These are phyloP conservation scores for Euthynnus affinis DNA, from an alignment of 2,797 vertebrate species.

Conservation along the genomic window DNA sequence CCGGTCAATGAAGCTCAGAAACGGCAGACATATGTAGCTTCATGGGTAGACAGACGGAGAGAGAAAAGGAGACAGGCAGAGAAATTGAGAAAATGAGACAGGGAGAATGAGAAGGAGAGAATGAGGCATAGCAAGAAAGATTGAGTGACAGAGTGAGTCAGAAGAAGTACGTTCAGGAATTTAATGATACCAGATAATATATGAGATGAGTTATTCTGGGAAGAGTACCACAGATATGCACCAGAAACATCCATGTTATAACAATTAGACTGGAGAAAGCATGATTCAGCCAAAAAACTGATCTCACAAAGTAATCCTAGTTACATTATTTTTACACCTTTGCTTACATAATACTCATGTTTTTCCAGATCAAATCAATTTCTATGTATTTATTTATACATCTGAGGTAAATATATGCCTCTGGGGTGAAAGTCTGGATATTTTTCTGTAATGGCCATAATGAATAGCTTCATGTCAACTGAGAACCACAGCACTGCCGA, in stretches of 20 bases:
- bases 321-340: neutral
- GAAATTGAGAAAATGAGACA: slow-evolving; percentile 35
- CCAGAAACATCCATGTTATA: slow-evolving; percentile 37
- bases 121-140: slow-evolving; percentile 36
- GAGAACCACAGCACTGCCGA: slow-evolving; percentile 1
- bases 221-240: slow-evolving; percentile 41
- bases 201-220: slow-evolving; percentile 58
- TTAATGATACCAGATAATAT: slow-evolving; percentile 64
- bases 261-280: slow-evolving; percentile 10
- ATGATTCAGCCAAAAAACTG: slow-evolving; percentile 26
- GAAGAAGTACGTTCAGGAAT: slow-evolving; percentile 50
- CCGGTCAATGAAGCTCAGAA: slow-evolving; percentile 43
- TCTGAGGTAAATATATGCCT: neutral
- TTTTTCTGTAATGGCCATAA: neutral
- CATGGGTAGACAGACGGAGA: slow-evolving; percentile 32
- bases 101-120: neutral
- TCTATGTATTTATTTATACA: neutral
- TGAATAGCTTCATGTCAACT: neutral
- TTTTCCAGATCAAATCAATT: neutral
- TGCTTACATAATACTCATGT: neutral
- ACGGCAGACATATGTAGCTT: slow-evolving; percentile 43
- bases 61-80: slow-evolving; percentile 33
- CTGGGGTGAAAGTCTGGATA: neutral
- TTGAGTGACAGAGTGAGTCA: slow-evolving; percentile 54
- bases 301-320: neutral